A percentile compares a stretch with the other conserved stretches of the same genome.
These are phyloP conservation scores for Mylabris phalerata DNA, from an alignment of 1,140 invertebrate genomes.

Conservation along the genomic window DNA sequence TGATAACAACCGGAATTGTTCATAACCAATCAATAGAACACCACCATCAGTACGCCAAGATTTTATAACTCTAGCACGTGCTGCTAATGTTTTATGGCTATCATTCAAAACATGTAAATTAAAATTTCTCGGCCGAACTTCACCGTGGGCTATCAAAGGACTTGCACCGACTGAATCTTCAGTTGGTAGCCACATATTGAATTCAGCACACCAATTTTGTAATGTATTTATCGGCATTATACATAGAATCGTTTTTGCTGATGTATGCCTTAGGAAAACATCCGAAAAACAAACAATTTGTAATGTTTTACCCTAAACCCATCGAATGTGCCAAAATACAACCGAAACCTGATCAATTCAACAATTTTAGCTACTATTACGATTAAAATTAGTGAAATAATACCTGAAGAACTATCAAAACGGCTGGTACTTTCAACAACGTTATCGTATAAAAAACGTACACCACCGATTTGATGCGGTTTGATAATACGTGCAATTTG, in stretches of 20 bases:
- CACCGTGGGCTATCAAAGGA: slow-evolving; percentile 50
- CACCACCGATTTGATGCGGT: slow-evolving; percentile 94
- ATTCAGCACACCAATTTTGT: slow-evolving; percentile 97
- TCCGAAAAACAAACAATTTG: slow-evolving; percentile 95
- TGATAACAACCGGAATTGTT: slow-evolving; percentile 86
- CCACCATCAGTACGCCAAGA: slow-evolving; percentile 86
- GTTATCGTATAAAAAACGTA: slow-evolving; percentile 94
- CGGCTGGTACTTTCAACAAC: slow-evolving; percentile 86
- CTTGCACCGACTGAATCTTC: slow-evolving; percentile 46
- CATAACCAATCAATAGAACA: slow-evolving; percentile 95
- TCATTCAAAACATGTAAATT: slow-evolving; percentile 89
- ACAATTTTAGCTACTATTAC: neutral
- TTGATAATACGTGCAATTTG: slow-evolving; percentile 91
- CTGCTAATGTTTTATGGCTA: slow-evolving; percentile 82
- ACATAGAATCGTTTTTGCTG: slow-evolving; percentile 83
- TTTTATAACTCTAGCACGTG: slow-evolving; percentile 49
- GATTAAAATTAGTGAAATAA: neutral
- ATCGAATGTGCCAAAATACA: slow-evolving; percentile 98
- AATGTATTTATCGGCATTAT: slow-evolving; percentile 99
- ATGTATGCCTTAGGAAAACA: slow-evolving; percentile 86
- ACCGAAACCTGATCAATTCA: slow-evolving; percentile 64
- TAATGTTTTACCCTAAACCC: slow-evolving; percentile 98
- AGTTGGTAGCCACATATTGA: slow-evolving; percentile 90
- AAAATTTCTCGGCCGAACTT: slow-evolving; percentile 72
- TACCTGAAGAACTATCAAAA: slow-evolving; percentile 74